phyloP scores from a whole-genome alignment of 2,113 vertebrate species.

The Oxyura jamaicensis region DNA sequence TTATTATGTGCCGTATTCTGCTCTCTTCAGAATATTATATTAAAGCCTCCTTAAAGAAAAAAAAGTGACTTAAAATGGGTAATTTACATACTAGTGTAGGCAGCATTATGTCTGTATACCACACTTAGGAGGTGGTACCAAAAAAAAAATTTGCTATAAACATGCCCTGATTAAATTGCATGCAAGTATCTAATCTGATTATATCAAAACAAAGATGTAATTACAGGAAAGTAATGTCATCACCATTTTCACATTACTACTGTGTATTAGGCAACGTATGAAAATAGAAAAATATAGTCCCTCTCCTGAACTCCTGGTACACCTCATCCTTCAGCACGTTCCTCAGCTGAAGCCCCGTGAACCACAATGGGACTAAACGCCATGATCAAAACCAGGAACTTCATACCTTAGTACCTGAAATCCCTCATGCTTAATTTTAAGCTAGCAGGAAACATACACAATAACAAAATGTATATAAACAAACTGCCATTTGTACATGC shows the following conservation, averaged over 20 bases:
- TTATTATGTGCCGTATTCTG: neutral
- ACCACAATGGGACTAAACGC: neutral
- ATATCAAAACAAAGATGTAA: slow-evolving; percentile 6
- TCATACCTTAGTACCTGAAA: neutral
- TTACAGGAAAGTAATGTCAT: neutral
- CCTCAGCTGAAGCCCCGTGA: neutral
- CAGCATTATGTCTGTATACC: neutral
- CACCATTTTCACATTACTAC: neutral
- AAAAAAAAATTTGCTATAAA: neutral
- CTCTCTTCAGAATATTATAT: neutral
- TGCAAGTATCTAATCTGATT: neutral
- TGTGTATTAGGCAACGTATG: neutral
- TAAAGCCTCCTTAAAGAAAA: neutral
- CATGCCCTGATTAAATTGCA: neutral
- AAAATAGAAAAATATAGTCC: neutral
- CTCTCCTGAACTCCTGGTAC: neutral
- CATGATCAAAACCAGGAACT: neutral
- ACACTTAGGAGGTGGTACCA: neutral
- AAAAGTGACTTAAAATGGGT: neutral
- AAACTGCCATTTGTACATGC: neutral
- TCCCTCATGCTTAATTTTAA: neutral
- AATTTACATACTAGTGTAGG: neutral
- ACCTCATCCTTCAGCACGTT: neutral
- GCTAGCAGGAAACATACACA: neutral
- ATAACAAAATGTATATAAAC: neutral